Base-by-base conservation (phyloP, 2,888 invertebrate species). In the Ditula angustiorana region DNA sequence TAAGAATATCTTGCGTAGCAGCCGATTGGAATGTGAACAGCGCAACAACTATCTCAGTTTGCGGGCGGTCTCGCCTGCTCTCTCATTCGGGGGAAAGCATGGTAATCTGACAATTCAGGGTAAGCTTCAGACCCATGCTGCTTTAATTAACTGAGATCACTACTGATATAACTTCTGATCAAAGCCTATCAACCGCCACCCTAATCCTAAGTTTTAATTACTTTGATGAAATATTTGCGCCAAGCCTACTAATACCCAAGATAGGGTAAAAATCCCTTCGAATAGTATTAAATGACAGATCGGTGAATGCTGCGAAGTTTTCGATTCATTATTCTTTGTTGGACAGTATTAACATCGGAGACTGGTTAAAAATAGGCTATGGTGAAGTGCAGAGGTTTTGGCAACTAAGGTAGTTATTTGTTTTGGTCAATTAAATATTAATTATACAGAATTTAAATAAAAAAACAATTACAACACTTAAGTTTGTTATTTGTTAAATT, bases 131-230 rank as follows among this genome's bases (percentile, higher is more conserved):
- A 60, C 55, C 61, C 69, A 69, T 67, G 64, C 66, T 55, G 59
- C 46, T 57, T 68, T 73, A 69, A 69, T 72, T 70, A 70, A 67
- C 66, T 41, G 46, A 56, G 60, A 66, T 56, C 57, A 58, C 58
- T 44, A 62, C 50, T 68, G 68, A 62, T 62, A 67, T 68, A 69
- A 69, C 67, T 70, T 61, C 53, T 56, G 64, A 66, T 63, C 64
- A 72, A 70, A 71, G 68, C 68, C 67, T 68, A 68, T 69, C 66
- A 65, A 65, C 52, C 57, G 60, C 55, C 65, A 62, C 53, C 68
- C 64, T 60, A 62, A 57, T 66, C 56, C 47, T 69, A 69, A 71
- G 67, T 71, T 69, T 64, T 68, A 71, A 71, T 71, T 71, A 71
- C 53, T 68, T 64, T 58, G 64, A 60, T 55, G 66, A 60, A 60